These are phyloP conservation scores for Galagoides demidoff DNA, from an alignment of 2,797 vertebrate species.

Conservation along the genomic window DNA sequence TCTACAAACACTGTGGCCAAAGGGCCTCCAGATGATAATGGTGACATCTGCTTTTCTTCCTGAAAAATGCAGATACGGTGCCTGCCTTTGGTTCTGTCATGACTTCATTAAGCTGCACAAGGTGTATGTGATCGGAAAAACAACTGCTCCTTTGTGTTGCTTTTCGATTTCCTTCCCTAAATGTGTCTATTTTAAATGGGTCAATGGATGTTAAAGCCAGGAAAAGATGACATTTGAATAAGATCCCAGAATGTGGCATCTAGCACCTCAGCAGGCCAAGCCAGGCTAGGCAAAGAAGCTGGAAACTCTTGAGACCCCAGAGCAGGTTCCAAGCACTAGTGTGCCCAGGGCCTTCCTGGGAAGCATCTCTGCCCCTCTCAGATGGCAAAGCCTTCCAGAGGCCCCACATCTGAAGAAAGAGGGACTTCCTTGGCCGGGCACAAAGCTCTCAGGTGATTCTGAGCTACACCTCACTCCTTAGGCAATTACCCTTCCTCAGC, in stretches of 20 bases:
- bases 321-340: neutral
- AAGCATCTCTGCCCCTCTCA: neutral
- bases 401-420: neutral
- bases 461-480: neutral
- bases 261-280: neutral
- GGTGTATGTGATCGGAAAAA: conserved; percentile 44
- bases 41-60: conserved; percentile 32
- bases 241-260: neutral
- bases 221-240: neutral
- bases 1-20: neutral
- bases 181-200: conserved; percentile 50
- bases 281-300: neutral
- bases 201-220: neutral
- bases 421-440: neutral
- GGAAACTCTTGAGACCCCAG: neutral
- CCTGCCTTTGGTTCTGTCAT: neutral
- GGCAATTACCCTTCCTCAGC: neutral
- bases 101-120: conserved; percentile 53
- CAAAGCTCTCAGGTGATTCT: neutral
- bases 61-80: conserved; percentile 12
- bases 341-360: neutral
- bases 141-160: neutral
- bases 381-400: neutral
- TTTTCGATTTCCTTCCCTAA: conserved; percentile 38
- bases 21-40: neutral